phyloP scores from a whole-genome alignment of 2,888 invertebrate species.

The Corbicula japonica region DNA sequence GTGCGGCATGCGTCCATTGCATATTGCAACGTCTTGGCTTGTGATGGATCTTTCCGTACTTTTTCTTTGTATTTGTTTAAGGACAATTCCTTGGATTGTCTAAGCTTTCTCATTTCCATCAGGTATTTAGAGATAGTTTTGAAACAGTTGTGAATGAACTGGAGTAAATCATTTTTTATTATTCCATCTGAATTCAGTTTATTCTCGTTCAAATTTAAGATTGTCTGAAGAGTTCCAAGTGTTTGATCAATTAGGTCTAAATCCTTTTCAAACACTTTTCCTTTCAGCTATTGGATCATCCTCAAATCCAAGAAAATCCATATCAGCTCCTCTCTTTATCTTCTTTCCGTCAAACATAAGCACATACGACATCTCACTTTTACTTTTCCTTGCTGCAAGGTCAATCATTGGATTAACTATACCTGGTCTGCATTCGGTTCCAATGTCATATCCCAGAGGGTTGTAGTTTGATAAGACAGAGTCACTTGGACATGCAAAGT shows the following conservation, averaged over 20 bases:
- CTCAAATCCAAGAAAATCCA: conserved; percentile 32
- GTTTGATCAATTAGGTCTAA: conserved; percentile 1
- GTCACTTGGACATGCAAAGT: conserved; percentile 35
- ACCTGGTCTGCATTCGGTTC: conserved; percentile 11
- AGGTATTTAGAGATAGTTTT: conserved; percentile 1
- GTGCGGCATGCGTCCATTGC: conserved; percentile 32
- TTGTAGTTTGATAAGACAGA: neutral
- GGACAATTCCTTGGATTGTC: neutral
- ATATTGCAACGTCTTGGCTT: conserved; percentile 20
- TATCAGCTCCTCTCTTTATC: conserved; percentile 21
- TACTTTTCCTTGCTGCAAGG: conserved; percentile 11
- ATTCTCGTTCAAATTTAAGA: neutral
- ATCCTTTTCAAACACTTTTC: neutral
- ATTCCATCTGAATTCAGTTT: neutral
- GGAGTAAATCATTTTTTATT: neutral
- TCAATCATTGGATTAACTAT: conserved; percentile 26
- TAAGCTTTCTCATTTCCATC: conserved; percentile 2
- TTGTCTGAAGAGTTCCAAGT: neutral
- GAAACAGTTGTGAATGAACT: conserved; percentile 1
- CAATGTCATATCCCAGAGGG: conserved; percentile 11
- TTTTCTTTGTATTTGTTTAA: conserved; percentile 24
- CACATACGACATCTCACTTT: conserved; percentile 10
- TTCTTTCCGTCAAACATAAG: conserved; percentile 39
- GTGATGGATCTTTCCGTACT: conserved; percentile 13
- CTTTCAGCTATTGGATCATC: conserved; percentile 12